These are phyloP conservation scores for Dicyrtoma fusca DNA, from an alignment of 2,888 invertebrate genomes.

Conservation along the genomic window DNA sequence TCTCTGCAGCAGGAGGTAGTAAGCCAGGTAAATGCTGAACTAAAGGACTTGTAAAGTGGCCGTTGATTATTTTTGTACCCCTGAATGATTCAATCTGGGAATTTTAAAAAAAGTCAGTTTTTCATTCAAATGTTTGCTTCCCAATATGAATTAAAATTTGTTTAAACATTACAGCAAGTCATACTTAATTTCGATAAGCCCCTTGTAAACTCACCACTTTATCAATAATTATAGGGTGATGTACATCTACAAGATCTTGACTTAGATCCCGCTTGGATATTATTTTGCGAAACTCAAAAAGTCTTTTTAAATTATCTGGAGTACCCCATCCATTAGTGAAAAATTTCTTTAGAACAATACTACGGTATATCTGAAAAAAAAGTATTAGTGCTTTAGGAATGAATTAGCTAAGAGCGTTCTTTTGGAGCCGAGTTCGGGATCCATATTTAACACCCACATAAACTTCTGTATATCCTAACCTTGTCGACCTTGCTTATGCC, in stretches of 20 bases:
- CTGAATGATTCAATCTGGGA: constrained; percentile 59
- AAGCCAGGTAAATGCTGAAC: constrained; percentile 81
- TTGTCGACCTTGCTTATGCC: constrained; percentile 68
- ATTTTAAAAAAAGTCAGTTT: constrained; percentile 5
- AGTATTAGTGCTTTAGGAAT: too few relatives aligned
- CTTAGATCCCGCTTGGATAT: constrained; percentile 82
- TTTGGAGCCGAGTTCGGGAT: too few relatives aligned
- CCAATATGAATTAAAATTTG: too few relatives aligned
- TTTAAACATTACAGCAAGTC: too few relatives aligned
- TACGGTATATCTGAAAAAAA: constrained; percentile 69
- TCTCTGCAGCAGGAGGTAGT: constrained; percentile 79
- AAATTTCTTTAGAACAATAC: constrained; percentile 83
- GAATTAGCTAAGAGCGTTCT: background rate
- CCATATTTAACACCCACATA: background rate
- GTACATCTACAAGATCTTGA: constrained; percentile 75
- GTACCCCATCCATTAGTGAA: constrained; percentile 97
- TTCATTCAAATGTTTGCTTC: background rate
- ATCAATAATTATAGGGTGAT: constrained; percentile 84
- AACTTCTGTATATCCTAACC: constrained; percentile 59
- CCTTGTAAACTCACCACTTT: constrained; percentile 66
- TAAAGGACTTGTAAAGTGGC: constrained; percentile 84
- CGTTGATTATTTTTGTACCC: constrained; percentile 63
- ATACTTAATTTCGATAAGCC: too few relatives aligned
- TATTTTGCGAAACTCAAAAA: constrained; percentile 87
- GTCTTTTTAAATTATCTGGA: constrained; percentile 84